These are phyloP conservation scores for Pollenia angustigena DNA, from an alignment of 2,888 invertebrate genomes.

Conservation along the genomic window DNA sequence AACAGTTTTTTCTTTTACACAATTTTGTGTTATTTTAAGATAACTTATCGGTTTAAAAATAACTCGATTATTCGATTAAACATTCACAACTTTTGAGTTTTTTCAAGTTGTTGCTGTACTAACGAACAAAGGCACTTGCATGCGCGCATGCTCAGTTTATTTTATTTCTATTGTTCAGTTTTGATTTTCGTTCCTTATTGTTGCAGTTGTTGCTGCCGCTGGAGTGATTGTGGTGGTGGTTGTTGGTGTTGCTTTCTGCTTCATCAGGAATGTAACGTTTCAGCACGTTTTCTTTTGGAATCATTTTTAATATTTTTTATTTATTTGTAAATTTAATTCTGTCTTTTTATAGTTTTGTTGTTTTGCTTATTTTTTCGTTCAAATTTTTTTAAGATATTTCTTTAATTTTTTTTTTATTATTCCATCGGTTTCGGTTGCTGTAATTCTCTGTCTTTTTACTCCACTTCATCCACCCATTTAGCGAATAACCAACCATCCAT, in stretches of 20 bases:
- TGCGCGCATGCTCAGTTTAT: conserved; percentile 60
- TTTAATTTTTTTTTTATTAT: conserved; percentile 47
- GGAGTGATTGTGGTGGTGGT: neutral
- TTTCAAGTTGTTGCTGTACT: neutral
- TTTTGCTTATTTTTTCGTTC: conserved; percentile 27
- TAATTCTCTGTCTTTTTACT: conserved; percentile 31
- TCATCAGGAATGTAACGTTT: conserved; percentile 65
- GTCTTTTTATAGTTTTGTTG: conserved; percentile 12
- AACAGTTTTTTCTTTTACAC: too few relatives aligned
- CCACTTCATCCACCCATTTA: conserved; percentile 15
- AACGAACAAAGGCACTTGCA: conserved; percentile 46
- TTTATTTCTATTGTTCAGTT: conserved; percentile 63
- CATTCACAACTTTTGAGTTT: too few relatives aligned
- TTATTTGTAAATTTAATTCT: conserved; percentile 63
- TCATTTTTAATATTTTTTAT: conserved; percentile 66
- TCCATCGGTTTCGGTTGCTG: conserved; percentile 30
- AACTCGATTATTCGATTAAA: neutral
- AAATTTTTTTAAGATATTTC: conserved; percentile 44
- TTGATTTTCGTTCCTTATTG: conserved; percentile 40
- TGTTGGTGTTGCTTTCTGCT: conserved; percentile 36
- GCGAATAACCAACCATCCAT: conserved; percentile 20
- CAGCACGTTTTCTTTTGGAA: conserved; percentile 69
- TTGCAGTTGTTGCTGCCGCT: conserved; percentile 18
- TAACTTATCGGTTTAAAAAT: neutral
- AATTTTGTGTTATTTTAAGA: too few relatives aligned